Evolutionary conservation across 2,797 vertebrate genomes (phyloP), one percentile per base, ranked within the genome.

Genomic region (Acomys russatus): DNA sequence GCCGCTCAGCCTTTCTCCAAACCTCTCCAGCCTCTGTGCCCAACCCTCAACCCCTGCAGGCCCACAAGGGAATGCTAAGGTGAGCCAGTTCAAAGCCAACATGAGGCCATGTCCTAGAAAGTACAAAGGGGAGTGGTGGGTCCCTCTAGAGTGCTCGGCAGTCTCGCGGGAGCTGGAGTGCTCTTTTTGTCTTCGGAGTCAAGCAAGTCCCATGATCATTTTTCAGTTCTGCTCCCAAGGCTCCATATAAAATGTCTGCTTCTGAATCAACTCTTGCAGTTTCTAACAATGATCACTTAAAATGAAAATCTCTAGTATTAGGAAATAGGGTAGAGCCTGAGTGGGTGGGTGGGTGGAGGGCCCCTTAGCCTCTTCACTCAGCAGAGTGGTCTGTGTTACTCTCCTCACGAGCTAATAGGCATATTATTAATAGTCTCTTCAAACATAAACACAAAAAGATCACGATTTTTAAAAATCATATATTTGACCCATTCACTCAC

Each of bases 371-470:
- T 84, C 68, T 94, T 96, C 66, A 59, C 64, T 84, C 20, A 80
- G 25, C 87, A 6, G 33, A 90, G 61, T 8, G 4, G 91, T 17
- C 73, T 20, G 4, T 56, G 23, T 83, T 61, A 90, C 23, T 82
- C 15, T 92, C 49, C n/a, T 86, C n/a, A 76, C 83, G 63, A 95
- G 49, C 79, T 73, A 73, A n/a, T 66, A n/a, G 63, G 25, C 33
- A n/a, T 51, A 66, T 30, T 92, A 17, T 54, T 93, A 77, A 93
- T 33, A 73, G 8, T 33, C 78, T 94, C 61, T 91, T 88, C 61
- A 51, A 93, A 88, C 4, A 73, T 30, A 83, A 20, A 84, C 85
- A 49, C 66, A 89, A 33, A 6, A 83, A 79, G 88, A 79, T 68
- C 28, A 79, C 94, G 64, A 54, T 54, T 4, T 54, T 78, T 63